phyloP scores from a whole-genome alignment of 2,113 vertebrate species.

The Dicaeum eximium region DNA sequence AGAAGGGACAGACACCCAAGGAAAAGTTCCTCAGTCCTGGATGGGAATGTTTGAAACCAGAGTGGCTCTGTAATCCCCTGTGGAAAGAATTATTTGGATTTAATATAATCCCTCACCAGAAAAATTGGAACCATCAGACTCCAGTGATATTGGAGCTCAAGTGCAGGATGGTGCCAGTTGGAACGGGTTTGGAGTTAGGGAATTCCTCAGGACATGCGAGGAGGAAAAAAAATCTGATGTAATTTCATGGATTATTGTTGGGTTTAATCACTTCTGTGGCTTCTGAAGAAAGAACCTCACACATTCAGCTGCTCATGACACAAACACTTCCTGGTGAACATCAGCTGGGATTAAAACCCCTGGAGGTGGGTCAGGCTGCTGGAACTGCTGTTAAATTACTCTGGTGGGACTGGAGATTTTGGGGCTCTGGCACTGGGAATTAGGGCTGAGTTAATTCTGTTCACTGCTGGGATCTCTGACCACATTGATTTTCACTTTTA shows the following conservation, averaged over 20 bases:
- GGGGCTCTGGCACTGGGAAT: background rate
- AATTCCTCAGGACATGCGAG: constrained; percentile 29
- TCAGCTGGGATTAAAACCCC: background rate
- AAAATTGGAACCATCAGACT: constrained; percentile 29
- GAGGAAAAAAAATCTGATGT: constrained; percentile 1
- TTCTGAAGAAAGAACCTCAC: constrained; percentile 13
- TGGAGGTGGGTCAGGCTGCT: background rate
- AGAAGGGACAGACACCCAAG: background rate
- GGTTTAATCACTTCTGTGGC: constrained; percentile 21
- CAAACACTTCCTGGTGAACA: background rate
- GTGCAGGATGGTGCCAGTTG: constrained; percentile 36
- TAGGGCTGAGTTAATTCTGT: background rate
- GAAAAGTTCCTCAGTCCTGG: background rate
- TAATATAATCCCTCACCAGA: constrained; percentile 40
- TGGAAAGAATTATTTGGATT: constrained; percentile 31
- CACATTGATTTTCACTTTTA: background rate
- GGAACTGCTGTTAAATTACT: background rate
- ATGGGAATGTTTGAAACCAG: background rate
- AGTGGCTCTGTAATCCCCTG: background rate
- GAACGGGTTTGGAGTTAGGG: constrained; percentile 19
- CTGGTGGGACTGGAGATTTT: background rate
- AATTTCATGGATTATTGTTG: constrained; percentile 24
- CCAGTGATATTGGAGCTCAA: constrained; percentile 28
- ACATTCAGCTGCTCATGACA: background rate
- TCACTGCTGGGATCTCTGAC: background rate